phyloP scores from a whole-genome alignment of 2,888 invertebrate species.

The Dynastes grantii region DNA sequence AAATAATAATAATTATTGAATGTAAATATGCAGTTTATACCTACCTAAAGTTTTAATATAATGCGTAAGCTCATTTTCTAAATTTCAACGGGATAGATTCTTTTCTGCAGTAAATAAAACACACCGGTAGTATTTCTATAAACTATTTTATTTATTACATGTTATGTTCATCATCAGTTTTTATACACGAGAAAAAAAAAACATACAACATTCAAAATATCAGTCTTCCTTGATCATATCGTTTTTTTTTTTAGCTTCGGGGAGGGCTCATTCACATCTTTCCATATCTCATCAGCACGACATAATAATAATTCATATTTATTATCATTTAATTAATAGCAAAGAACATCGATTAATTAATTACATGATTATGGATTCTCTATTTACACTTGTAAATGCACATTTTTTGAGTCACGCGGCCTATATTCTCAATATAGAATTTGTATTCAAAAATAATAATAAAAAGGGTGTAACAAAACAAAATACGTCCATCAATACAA shows the following conservation, averaged over 20 bases:
- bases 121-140: slow-evolving; percentile 57
- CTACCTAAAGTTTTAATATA: too few species aligned
- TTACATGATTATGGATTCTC: slow-evolving; percentile 48
- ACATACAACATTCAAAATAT: slow-evolving; percentile 70
- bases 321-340: slow-evolving; percentile 17
- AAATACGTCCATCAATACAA: slow-evolving; percentile 52
- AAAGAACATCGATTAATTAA: slow-evolving; percentile 44
- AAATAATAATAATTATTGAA: too few species aligned
- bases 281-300: slow-evolving; percentile 47
- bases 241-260: slow-evolving; percentile 47
- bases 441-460: slow-evolving; percentile 50
- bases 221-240: slow-evolving; percentile 68
- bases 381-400: slow-evolving; percentile 66
- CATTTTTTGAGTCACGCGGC: slow-evolving; percentile 70
- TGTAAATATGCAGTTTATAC: too few species aligned
- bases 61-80: too few species aligned
- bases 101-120: slow-evolving; percentile 29
- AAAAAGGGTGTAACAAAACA: slow-evolving; percentile 42
- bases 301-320: slow-evolving; percentile 32
- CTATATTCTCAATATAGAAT: slow-evolving; percentile 59
- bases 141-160: slow-evolving; percentile 63
- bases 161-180: slow-evolving; percentile 54
- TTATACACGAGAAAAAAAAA: slow-evolving; percentile 64
- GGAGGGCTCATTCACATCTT: slow-evolving; percentile 48
- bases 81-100: too few species aligned